Evolutionary conservation across 2,888 invertebrate genomes (phyloP).

Genomic region (Clusia tigrina): DNA sequence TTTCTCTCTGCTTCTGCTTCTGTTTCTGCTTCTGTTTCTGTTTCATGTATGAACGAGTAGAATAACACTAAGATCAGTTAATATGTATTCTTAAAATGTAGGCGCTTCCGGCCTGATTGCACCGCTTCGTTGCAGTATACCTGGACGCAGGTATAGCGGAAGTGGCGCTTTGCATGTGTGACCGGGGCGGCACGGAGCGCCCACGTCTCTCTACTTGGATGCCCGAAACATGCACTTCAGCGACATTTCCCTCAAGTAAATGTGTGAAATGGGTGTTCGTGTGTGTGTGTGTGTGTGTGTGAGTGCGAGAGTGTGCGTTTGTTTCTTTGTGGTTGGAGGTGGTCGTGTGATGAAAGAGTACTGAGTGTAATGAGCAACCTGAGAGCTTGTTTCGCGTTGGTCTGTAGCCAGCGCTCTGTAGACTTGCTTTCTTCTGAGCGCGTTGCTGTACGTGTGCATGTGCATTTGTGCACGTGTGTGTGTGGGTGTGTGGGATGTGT

Average conservation of each 20-base stretch:
- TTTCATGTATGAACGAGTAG: neutral
- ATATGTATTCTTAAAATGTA: conserved; percentile 9
- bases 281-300: conserved; percentile 35
- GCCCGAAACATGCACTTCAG: conserved; percentile 41
- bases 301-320: conserved; percentile 21
- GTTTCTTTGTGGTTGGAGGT: neutral
- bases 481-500: conserved; percentile 4
- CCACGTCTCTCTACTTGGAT: conserved; percentile 13
- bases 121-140: no score
- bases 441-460: neutral
- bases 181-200: neutral
- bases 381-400: neutral
- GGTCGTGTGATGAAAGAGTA: no score
- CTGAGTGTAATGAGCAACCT: neutral
- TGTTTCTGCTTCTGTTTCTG: conserved; percentile 27
- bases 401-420: neutral
- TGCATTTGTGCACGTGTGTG: no score
- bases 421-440: neutral
- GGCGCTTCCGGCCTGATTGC: neutral
- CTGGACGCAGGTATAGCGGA: no score
- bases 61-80: conserved; percentile 15
- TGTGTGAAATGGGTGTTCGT: conserved; percentile 43
- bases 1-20: no score
- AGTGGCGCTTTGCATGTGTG: conserved; percentile 25
- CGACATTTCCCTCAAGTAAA: conserved; percentile 49